A percentile compares a stretch with the other conserved stretches of the same genome.
Conservation (phyloP, 2,888 invertebrate genomes). For the Ctenicera cuprea region DNA sequence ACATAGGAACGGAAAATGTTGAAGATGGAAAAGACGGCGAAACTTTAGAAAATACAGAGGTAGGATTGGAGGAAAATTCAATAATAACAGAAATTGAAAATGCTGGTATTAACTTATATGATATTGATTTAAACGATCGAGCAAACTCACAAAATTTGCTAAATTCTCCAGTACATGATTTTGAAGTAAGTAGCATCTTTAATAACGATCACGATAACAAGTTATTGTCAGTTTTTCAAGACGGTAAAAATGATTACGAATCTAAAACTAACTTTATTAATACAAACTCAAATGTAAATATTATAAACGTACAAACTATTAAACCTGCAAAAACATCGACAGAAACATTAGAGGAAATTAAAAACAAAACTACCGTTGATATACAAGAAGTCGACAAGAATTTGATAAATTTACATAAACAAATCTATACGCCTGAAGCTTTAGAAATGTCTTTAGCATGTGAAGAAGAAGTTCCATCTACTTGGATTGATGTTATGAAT, state of each 20-base stretch:
- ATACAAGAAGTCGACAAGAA: constrained; percentile 36
- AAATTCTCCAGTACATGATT: constrained; percentile 61
- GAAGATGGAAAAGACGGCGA: constrained; percentile 68
- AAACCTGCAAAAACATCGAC: constrained; percentile 23
- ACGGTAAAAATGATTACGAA: constrained; percentile 26
- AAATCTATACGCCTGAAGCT: constrained; percentile 75
- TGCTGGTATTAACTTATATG: constrained; percentile 68
- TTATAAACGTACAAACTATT: constrained; percentile 62
- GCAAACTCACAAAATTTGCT: constrained; percentile 39
- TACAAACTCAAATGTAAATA: constrained; percentile 59
- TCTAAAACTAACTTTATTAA: constrained; percentile 30
- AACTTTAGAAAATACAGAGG: constrained; percentile 67
- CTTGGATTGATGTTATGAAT: constrained; percentile 85
- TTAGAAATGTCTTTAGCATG: constrained; percentile 84
- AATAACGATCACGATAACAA: constrained; percentile 17
- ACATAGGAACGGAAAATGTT: constrained; percentile 70
- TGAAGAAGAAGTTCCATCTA: constrained; percentile 84
- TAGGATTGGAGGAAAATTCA: constrained; percentile 69
- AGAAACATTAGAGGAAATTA: background rate
- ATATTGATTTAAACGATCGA: constrained; percentile 61
- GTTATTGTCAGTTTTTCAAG: constrained; percentile 27
- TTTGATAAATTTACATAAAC: constrained; percentile 63
- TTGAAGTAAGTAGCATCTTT: constrained; percentile 45
- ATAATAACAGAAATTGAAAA: constrained; percentile 71
- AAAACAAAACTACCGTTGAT: background rate